Evolutionary conservation across 2,113 vertebrate genomes (phyloP).

Genomic region (Amia ocellicauda): DNA sequence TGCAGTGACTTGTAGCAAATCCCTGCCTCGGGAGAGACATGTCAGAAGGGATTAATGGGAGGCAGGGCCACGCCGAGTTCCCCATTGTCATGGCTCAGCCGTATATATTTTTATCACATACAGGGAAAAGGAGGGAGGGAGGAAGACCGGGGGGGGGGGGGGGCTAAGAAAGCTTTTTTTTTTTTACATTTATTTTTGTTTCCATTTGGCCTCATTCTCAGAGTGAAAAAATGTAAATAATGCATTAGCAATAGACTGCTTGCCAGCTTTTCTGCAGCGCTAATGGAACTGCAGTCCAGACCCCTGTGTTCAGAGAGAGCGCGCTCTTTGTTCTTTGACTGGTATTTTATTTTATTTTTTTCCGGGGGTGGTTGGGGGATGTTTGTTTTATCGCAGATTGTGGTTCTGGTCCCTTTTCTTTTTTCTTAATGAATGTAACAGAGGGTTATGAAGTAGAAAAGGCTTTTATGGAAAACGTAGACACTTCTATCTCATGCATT

Average conservation of each 20-base stretch:
- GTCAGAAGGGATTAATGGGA: constrained; percentile 66
- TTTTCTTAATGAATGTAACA: too few relatives aligned
- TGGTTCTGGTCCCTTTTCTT: too few relatives aligned
- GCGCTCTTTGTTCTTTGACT: background rate
- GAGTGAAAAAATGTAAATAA: constrained; percentile 55
- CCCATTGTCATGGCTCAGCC: constrained; percentile 65
- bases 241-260: constrained; percentile 45
- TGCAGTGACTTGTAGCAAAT: constrained; percentile 73
- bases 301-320: too few relatives aligned
- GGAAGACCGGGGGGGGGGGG: constrained; percentile 41
- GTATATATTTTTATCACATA: constrained; percentile 54
- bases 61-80: constrained; percentile 61
- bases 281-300: too few relatives aligned
- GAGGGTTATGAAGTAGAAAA: too few relatives aligned
- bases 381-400: too few relatives aligned
- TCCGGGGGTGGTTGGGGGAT: too few relatives aligned
- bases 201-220: constrained; percentile 59
- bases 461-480: too few relatives aligned
- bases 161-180: constrained; percentile 20
- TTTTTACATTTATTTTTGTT: constrained; percentile 42
- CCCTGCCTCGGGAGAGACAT: constrained; percentile 68
- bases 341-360: too few relatives aligned
- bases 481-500: too few relatives aligned
- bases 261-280: background rate
- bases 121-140: constrained; percentile 60